Evolutionary conservation across 2,113 vertebrate species (phyloP).

Genomic region (Gymnogyps californianus): DNA sequence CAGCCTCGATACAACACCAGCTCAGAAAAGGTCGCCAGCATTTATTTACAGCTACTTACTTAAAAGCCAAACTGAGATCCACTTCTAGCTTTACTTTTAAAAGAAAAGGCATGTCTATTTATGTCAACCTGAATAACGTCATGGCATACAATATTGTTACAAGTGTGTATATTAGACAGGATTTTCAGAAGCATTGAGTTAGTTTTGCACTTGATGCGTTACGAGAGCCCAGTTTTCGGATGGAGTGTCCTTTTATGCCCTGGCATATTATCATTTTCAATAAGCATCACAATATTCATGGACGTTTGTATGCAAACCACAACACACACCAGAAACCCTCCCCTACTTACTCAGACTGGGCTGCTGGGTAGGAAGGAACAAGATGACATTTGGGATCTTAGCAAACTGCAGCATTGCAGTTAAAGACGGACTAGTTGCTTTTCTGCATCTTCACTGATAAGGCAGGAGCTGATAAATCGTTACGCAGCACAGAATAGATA

Average conservation of each 20-base stretch:
- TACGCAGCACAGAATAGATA: not conserved
- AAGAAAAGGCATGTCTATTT: not conserved
- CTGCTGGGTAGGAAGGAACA: not conserved
- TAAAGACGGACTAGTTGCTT: not conserved
- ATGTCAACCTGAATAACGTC: not conserved
- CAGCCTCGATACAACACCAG: not conserved
- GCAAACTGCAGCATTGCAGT: not conserved
- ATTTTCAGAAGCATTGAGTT: not conserved
- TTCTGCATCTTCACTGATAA: not conserved
- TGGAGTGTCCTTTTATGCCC: not conserved
- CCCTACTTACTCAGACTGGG: not conserved
- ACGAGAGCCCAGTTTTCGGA: not conserved
- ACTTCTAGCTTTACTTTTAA: not conserved
- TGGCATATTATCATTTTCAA: not conserved
- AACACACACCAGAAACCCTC: not conserved
- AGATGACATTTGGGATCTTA: not conserved
- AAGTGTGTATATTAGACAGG: not conserved
- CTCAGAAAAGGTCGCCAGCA: not conserved
- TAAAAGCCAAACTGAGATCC: not conserved
- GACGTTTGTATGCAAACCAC: not conserved
- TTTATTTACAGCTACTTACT: not conserved
- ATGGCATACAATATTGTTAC: rapidly evolving
- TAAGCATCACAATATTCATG: not conserved
- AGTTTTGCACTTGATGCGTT: not conserved
- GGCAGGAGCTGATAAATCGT: not conserved